Evolutionary conservation across 2,113 vertebrate species (phyloP).

Genomic region (Paralichthys olivaceus): DNA sequence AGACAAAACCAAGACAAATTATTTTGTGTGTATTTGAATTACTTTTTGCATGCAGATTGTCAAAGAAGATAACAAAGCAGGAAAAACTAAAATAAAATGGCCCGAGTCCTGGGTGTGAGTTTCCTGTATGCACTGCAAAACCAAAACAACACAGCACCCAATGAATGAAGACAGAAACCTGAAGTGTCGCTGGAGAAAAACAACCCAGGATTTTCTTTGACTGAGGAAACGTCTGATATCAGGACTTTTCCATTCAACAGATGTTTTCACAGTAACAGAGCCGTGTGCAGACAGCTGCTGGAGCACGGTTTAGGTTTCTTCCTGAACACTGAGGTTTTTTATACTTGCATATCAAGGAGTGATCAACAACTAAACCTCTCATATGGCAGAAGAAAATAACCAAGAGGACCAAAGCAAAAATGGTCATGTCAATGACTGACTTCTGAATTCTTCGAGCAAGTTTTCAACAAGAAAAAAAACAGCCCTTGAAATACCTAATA

Average conservation of each 20-base stretch:
- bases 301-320: not conserved
- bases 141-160: constrained; percentile 45
- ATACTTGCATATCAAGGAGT: not conserved
- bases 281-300: constrained; percentile 21
- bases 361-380: not conserved
- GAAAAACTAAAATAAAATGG: not conserved
- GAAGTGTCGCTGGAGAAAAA: constrained; percentile 47
- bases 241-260: constrained; percentile 7
- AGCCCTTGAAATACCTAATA: not conserved
- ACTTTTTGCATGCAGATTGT: not conserved
- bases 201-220: constrained; percentile 27
- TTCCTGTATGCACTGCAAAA: constrained; percentile 48
- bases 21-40: not conserved
- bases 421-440: not conserved
- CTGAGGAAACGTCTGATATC: not conserved
- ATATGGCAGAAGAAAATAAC: not conserved
- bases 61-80: not conserved
- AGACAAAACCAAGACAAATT: not conserved
- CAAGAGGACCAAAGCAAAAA: not conserved
- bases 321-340: not conserved
- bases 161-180: constrained; percentile 54
- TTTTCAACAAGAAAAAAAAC: not conserved
- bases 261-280: constrained; percentile 29
- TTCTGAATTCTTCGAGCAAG: not conserved
- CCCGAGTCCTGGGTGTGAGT: constrained; percentile 14